phyloP scores from a whole-genome alignment of 2,888 invertebrate species.

The Leptura quadrifasciata region DNA sequence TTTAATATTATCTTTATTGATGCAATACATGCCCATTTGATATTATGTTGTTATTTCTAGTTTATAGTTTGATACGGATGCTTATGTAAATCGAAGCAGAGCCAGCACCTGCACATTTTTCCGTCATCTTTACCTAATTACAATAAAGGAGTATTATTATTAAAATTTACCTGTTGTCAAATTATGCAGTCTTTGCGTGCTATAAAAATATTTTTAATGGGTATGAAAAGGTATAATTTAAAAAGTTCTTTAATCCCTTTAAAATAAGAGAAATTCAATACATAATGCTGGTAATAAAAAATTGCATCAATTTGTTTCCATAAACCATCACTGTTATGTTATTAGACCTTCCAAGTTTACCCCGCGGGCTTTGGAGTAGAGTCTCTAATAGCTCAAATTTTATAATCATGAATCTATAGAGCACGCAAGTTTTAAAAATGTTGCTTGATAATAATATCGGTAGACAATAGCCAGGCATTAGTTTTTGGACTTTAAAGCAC shows the following conservation, averaged over 20 bases:
- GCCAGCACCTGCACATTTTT: slow-evolving; percentile 10
- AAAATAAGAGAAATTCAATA: slow-evolving; percentile 6
- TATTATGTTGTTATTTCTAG: neutral
- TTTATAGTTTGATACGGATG: neutral
- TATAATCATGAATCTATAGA: slow-evolving; percentile 56
- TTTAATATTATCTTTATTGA: too few species aligned
- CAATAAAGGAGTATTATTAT: slow-evolving; percentile 27
- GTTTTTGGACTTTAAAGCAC: too few species aligned
- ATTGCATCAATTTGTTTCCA: slow-evolving; percentile 16
- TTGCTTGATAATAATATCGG: neutral
- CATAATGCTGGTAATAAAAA: slow-evolving; percentile 22
- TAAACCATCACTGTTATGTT: slow-evolving; percentile 23
- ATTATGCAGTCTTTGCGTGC: slow-evolving; percentile 22
- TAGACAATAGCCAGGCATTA: neutral
- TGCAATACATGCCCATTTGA: too few species aligned
- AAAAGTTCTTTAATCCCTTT: neutral
- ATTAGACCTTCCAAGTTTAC: slow-evolving; percentile 38
- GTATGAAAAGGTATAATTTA: slow-evolving; percentile 9
- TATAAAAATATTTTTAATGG: neutral
- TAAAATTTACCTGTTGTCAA: slow-evolving; percentile 18
- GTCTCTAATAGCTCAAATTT: slow-evolving; percentile 51
- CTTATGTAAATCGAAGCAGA: neutral
- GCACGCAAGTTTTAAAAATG: slow-evolving; percentile 51
- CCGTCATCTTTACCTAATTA: slow-evolving; percentile 2
- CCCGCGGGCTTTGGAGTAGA: slow-evolving; percentile 46